Conservation (phyloP, 2,113 vertebrate species). For the Larimichthys polyactis region DNA sequence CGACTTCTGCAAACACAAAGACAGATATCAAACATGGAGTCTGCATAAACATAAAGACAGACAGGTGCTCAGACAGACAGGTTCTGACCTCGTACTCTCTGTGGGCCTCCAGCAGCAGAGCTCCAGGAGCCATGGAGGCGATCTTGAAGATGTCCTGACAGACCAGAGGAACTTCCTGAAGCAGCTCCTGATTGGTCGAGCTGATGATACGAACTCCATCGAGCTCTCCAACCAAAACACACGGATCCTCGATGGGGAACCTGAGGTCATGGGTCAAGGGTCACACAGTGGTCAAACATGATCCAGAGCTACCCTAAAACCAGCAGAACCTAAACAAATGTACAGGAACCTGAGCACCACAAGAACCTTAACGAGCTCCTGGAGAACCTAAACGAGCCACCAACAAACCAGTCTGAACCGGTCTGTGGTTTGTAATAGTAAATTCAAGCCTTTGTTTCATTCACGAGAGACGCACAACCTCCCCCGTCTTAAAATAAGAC, state of each 20-base stretch:
- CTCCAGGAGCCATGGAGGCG: constrained; percentile 97
- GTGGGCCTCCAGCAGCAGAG: constrained; percentile 93
- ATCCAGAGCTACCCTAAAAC: background rate
- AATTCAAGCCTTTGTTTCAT: too few relatives aligned
- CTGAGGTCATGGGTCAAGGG: constrained; percentile 75
- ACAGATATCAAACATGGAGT: background rate
- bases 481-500: too few relatives aligned
- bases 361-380: background rate
- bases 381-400: background rate
- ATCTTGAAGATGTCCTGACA: constrained; percentile 98
- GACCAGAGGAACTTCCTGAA: constrained; percentile 94
- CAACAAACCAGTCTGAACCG: background rate
- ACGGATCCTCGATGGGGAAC: constrained; percentile 90
- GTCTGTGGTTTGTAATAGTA: background rate
- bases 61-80: background rate
- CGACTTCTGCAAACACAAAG: constrained; percentile 86
- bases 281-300: constrained; percentile 1
- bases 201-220: constrained; percentile 92
- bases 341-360: background rate
- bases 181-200: constrained; percentile 88
- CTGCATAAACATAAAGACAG: background rate
- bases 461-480: too few relatives aligned
- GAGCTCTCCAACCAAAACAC: constrained; percentile 90
- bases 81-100: constrained; percentile 93
- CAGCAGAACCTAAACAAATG: background rate